Evolutionary conservation across 1,140 invertebrate species (phyloP).

Genomic region (Dreissena polymorpha): DNA sequence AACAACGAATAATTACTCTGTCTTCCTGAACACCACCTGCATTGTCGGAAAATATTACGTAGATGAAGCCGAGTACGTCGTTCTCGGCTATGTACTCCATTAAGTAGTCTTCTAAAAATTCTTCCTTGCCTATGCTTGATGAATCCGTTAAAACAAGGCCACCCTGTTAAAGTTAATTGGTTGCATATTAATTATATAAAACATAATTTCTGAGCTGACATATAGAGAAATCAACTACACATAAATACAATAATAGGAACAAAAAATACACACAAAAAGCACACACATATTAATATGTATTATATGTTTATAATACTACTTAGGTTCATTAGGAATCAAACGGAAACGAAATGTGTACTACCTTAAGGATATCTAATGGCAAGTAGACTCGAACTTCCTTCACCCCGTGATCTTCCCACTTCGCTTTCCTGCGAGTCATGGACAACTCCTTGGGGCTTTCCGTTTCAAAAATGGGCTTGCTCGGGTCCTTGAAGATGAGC

Average conservation of each 20-base stretch:
- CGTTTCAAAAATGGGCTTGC: constrained; percentile 16
- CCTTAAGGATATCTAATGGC: constrained; percentile 58
- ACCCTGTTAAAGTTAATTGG: constrained; percentile 46
- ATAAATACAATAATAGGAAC: no score
- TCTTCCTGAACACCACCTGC: constrained; percentile 70
- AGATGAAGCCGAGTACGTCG: constrained; percentile 67
- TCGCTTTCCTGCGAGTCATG: constrained; percentile 3
- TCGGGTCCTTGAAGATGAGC: constrained; percentile 31
- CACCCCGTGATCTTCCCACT: constrained; percentile 46
- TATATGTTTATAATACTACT: no score
- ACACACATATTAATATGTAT: no score
- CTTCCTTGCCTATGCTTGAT: constrained; percentile 69
- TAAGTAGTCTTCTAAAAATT: constrained; percentile 60
- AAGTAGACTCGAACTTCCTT: constrained; percentile 56
- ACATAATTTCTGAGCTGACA: no score
- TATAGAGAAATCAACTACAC: no score
- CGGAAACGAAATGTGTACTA: neutral
- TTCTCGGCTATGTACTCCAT: constrained; percentile 61
- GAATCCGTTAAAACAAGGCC: constrained; percentile 66
- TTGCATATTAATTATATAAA: no score
- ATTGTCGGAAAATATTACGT: constrained; percentile 68
- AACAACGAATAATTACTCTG: constrained; percentile 55
- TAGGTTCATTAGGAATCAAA: no score
- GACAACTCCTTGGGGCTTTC: constrained; percentile 12
- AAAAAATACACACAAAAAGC: no score